phyloP scores from a whole-genome alignment of 2,113 vertebrate genomes.

The Festucalex cinctus region DNA sequence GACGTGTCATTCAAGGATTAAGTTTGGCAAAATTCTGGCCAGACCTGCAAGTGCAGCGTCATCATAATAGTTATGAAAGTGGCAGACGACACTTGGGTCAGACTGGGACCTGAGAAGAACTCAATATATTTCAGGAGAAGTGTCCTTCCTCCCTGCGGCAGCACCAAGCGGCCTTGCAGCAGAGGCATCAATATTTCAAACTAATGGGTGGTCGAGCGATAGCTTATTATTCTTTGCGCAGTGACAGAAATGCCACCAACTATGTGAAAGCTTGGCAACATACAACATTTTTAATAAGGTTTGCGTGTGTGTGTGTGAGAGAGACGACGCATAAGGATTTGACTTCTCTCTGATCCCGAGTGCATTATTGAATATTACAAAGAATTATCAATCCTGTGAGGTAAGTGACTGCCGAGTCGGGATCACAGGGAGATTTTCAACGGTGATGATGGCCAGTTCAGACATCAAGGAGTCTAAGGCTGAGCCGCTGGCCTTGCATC shows the following conservation, averaged over 20 bases:
- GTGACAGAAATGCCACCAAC: conserved; percentile 11
- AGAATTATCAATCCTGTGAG: conserved; percentile 39
- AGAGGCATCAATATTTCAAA: conserved; percentile 57
- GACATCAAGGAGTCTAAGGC: conserved; percentile 53
- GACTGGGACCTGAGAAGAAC: background rate
- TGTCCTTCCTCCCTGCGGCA: conserved; percentile 40
- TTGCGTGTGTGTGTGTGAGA: background rate
- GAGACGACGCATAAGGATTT: conserved; percentile 39
- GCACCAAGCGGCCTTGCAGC: conserved; percentile 29
- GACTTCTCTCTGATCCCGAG: conserved; percentile 51
- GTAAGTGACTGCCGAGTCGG: conserved; percentile 41
- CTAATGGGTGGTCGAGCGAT: conserved; percentile 45
- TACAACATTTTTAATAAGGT: conserved; percentile 33
- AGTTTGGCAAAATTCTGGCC: background rate
- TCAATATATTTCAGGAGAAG: background rate
- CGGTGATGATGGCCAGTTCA: conserved; percentile 35
- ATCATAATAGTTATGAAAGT: background rate
- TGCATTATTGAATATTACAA: conserved; percentile 60
- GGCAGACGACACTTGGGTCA: background rate
- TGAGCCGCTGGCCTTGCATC: conserved; percentile 40
- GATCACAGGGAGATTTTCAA: conserved; percentile 32
- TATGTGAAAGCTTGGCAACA: conserved; percentile 14
- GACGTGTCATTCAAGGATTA: background rate
- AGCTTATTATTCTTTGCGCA: conserved; percentile 39
- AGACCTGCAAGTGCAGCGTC: background rate